Evolutionary conservation across 92 coral and sea anemone species (phyloP).

Genomic region (Meandrina meandrites): DNA sequence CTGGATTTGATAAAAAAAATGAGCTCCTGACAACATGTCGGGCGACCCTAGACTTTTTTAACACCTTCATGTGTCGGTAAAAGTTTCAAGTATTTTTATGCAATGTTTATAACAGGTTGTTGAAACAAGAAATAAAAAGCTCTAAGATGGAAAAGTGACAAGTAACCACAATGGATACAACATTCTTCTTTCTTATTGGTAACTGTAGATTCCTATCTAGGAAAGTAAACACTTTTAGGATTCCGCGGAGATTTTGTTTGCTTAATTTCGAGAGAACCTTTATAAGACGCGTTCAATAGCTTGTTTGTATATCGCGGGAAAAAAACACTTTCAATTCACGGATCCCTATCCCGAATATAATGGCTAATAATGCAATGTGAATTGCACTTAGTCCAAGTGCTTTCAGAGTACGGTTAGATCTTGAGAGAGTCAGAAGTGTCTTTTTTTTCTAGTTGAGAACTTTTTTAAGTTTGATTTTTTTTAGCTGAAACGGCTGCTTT

Average conservation of each 20-base stretch:
- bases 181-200: background rate
- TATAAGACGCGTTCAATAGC: background rate
- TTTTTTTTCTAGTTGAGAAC: background rate
- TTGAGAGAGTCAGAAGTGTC: background rate
- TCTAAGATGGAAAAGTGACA: too few species aligned
- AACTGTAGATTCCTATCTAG: background rate
- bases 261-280: background rate
- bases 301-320: background rate
- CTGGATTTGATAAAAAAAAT: too few species aligned
- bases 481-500: background rate
- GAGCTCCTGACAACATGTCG: too few species aligned
- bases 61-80: too few species aligned
- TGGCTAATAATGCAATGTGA: background rate
- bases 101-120: background rate
- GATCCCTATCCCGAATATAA: background rate
- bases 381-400: too few species aligned
- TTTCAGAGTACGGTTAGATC: background rate
- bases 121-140: background rate
- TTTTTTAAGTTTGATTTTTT: too few species aligned
- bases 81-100: too few species aligned
- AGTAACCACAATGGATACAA: background rate
- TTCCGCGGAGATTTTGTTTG: slow-evolving; percentile 1
- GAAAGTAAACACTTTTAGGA: slow-evolving; percentile 18
- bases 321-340: background rate
- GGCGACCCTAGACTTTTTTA: too few species aligned